Base-by-base conservation (phyloP, 2,113 vertebrate genomes). In the Ancistrus triradiatus region DNA sequence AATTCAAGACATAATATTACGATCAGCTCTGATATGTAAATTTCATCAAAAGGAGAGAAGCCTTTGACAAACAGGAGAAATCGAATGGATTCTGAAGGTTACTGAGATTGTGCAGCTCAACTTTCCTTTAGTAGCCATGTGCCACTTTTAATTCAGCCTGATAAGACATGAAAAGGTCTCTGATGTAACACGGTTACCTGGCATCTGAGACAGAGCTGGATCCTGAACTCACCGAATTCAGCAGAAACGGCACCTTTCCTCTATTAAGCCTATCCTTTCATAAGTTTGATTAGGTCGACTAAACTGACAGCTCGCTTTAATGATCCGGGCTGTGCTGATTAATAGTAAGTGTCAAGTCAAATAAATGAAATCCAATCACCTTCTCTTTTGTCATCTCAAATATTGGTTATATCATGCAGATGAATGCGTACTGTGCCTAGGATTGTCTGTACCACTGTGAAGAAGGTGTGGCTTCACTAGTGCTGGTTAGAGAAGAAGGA, bases 11-110 rank as follows among this genome's bases (percentile, higher is more conserved):
- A 88, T 90, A 88, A 88, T 81, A 77, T 87, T 85, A 83, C 78
- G 88, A 93, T 92, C 88, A 83, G 86, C 86, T 80, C 89, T 86
- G 90, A 93, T 93, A 94, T 93, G 90, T 84, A 92, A 92, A 92
- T 93, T 82, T 81, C 72, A 77, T 73, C 70, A 81, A 78, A 83
- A 84, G 86, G 70, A 33, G 88, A 83, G 84, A 86, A 88, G 87
- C 79, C 81, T 87, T 87, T 89, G 88, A 89, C 88, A 91, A 91
- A 92, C 86, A 85, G 85, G 84, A 86, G 85, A 82, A 85, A 84
- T 2, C 8, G 86, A 89, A 92, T 90, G 83, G 83, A 86, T 88
- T 89, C 80, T 92, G 91, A 90, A 91, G 86, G 84, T 86, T 83
- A 85, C 69, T 77, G 75, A 84, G 75, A 81, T 87, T 85, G 70